Evolutionary conservation across 37 sponge, comb jelly and placozoan species (phyloP), one percentile per base, ranked within the genome.

Genomic region (Spongilla lacustris): DNA sequence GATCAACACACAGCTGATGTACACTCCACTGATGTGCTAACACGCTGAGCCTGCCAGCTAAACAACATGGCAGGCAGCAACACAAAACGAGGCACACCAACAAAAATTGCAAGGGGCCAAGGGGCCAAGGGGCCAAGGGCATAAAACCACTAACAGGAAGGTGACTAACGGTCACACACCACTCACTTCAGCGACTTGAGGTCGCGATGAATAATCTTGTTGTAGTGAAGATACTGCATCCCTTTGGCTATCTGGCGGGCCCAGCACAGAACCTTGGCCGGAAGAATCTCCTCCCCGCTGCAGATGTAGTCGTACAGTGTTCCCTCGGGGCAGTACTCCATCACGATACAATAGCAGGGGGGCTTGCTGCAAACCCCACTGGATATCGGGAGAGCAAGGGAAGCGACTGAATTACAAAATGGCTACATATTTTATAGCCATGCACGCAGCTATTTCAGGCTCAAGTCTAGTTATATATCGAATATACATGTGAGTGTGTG

Each of bases 151-250:
- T 23, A 75, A 32, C 76, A 27, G 26, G 76, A 27, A 24, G 26
- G 33, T 36, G 23, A 38, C 1, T 4, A 0, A 37, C 41, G 13
- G 22, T 36, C 37, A 35, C 78, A 35, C n/a, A 1, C 13, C 9
- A 81, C 81, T 90, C 33, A 96, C 96, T 96, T 96, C 21, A 93
- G 88, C 12, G 95, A 94, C 67, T 96, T 96, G 23, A 96, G 81
- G 81, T 96, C 96, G 49, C 96, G 74, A 76, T 96, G 96, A 30
- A 96, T 93, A 36, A 96, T 87, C 73, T 91, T 93, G 78, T 96
- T 87, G 77, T 86, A 82, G 87, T 96, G 96, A 27, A 96, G 89
- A 75, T 86, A 96, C 21, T 79, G 91, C 96, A 96, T 96, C 29
- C 96, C 96, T 31, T 19, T 25, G 31, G 91, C 91, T n/a, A 96